Conservation (phyloP, 2,888 invertebrate genomes). For the Pachycephus smyrnensis region DNA sequence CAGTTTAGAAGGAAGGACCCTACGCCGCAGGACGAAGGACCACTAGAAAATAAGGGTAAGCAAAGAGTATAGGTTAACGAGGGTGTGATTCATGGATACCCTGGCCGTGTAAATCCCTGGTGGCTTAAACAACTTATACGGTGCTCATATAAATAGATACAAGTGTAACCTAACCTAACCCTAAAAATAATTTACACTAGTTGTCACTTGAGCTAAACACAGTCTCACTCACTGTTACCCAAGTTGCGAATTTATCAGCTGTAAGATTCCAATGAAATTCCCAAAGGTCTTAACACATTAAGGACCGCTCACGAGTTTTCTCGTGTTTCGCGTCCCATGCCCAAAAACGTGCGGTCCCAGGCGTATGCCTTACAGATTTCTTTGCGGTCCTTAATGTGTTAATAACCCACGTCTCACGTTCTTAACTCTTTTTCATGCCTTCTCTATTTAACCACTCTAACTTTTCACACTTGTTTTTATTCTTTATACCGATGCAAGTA, state of each 20-base stretch:
- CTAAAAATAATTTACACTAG: background rate
- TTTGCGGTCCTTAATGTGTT: no score
- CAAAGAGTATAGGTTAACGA: slow-evolving; percentile 57
- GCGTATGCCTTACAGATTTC: no score
- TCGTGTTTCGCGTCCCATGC: no score
- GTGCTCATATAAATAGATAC: slow-evolving; percentile 50
- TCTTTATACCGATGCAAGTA: background rate
- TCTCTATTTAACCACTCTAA: background rate
- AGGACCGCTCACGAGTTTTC: no score
- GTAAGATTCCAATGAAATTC: background rate
- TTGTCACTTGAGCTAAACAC: background rate
- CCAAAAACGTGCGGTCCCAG: no score
- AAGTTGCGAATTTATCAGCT: background rate
- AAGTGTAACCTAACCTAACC: background rate
- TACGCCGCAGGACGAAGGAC: background rate
- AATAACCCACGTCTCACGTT: background rate
- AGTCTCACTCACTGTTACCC: background rate
- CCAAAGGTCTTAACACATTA: background rate
- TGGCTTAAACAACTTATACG: slow-evolving; percentile 39
- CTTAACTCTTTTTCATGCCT: background rate
- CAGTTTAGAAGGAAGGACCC: background rate
- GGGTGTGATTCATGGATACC: slow-evolving; percentile 63
- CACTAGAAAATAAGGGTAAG: slow-evolving; percentile 21
- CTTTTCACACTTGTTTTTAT: background rate
- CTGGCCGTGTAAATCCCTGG: slow-evolving; percentile 51